Base-by-base conservation (phyloP, 2,888 invertebrate species). In the Megamerina dolium region DNA sequence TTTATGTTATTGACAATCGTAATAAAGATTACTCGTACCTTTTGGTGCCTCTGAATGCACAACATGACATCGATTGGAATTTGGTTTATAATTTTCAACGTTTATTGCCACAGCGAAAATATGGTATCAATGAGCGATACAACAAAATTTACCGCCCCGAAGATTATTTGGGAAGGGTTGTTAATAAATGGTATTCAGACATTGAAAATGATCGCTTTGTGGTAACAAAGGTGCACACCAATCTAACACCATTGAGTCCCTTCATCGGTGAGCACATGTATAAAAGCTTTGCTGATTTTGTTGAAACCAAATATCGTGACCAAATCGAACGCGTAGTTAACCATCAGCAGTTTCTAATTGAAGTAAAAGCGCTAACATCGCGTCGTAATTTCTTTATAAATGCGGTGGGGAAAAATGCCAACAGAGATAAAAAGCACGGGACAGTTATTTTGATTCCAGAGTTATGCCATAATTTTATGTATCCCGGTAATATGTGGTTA, bases 161-260 rank as follows among this genome's bases (percentile, higher is more conserved):
- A 27, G 76, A 76, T 16, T 91, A 85, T 64, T 73, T 80, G 20
- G 75, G 85, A 54, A 78, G 80, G 32, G 81, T 97, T 0, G 85
- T 97, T 1, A 81, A 83, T 46, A 94, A 95, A 0, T 91, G 87
- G 81, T 96, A 96, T 66, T 74, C 83, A 54, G 70, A 70, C 10
- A 66, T 60, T 12, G 72, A 76, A 2, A 70, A 74, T 35, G 64
- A 66, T 36, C 74, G 76, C 17, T 87, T 86, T 61, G 70, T 88
- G 19, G 87, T 89, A 0, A 80, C 84, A 1, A 74, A 79, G 57
- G 79, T 90, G 5, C 76, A 81, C 31, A 73, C 78, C 9, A 76
- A 86, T 52, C 64, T 81, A 60, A 82, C 74, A 4, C 85, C 90
- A 0, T 39, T 67, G 5, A 84, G 83, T 13, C 52, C 61, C 4